Evolutionary conservation across 2,888 invertebrate genomes (phyloP).

Genomic region (Electrophaes corylata): DNA sequence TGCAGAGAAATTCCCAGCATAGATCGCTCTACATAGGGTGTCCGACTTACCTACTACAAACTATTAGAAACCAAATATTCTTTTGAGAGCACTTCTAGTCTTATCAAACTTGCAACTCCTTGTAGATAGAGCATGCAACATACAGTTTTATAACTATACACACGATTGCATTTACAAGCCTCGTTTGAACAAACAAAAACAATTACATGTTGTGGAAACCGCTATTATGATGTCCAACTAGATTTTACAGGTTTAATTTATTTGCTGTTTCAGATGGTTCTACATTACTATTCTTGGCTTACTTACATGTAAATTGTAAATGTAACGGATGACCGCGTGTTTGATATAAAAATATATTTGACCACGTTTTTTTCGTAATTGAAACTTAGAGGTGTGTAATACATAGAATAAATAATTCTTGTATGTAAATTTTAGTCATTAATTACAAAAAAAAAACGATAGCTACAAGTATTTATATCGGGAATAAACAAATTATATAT

Average conservation of each 20-base stretch:
- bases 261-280: slow-evolving; percentile 20
- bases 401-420: no score
- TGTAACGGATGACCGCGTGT: slow-evolving; percentile 11
- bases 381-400: no score
- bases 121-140: not conserved
- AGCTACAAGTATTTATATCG: no score
- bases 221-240: slow-evolving; percentile 34
- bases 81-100: no score
- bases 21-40: no score
- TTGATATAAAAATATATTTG: not conserved
- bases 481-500: no score
- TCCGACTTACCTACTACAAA: no score
- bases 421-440: no score
- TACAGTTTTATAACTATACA: slow-evolving; percentile 32
- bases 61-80: no score
- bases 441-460: no score
- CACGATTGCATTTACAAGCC: slow-evolving; percentile 34
- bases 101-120: not conserved
- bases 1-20: no score
- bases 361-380: not conserved
- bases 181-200: slow-evolving; percentile 23
- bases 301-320: slow-evolving; percentile 12
- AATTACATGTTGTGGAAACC: slow-evolving; percentile 35
- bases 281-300: slow-evolving; percentile 13
- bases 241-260: slow-evolving; percentile 38